phyloP scores from a whole-genome alignment of 1,140 invertebrate genomes.

The Drosophila gunungcola region DNA sequence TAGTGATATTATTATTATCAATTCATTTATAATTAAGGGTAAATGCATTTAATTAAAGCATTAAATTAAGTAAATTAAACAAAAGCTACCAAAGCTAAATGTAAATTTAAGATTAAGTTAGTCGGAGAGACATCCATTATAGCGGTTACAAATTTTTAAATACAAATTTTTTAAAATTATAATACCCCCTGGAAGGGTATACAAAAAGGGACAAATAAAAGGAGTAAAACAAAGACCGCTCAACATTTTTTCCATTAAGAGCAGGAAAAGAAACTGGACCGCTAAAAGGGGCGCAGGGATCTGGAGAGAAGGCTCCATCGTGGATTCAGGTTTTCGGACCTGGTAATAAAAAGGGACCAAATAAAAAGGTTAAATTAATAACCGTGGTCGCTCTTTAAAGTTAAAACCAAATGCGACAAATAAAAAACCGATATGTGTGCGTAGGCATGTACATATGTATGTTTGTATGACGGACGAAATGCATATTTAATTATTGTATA shows the following conservation, averaged over 20 bases:
- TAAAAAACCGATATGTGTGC: conserved; percentile 1
- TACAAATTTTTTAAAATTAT: no score
- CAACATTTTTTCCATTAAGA: conserved; percentile 65
- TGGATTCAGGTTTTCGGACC: conserved; percentile 21
- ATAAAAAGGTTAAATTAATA: conserved; percentile 67
- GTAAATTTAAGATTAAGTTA: no score
- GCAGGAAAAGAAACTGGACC: conserved; percentile 23
- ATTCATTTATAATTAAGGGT: no score
- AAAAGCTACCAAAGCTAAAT: no score
- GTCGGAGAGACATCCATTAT: neutral
- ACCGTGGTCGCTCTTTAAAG: conserved; percentile 64
- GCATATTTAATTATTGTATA: conserved; percentile 79
- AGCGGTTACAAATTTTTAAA: neutral
- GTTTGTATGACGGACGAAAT: conserved; percentile 54
- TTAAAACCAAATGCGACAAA: conserved; percentile 44
- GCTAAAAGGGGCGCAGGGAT: conserved; percentile 12
- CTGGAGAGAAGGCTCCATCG: neutral
- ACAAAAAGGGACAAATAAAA: conserved; percentile 10
- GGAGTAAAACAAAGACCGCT: conserved; percentile 31
- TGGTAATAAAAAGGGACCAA: neutral
- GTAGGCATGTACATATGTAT: neutral
- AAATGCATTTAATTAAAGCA: no score
- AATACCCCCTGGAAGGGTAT: conserved; percentile 5
- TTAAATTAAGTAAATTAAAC: no score
- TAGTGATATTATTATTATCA: no score